phyloP scores from a whole-genome alignment of 2,888 invertebrate species.

The Megaustenia siamemsis region DNA sequence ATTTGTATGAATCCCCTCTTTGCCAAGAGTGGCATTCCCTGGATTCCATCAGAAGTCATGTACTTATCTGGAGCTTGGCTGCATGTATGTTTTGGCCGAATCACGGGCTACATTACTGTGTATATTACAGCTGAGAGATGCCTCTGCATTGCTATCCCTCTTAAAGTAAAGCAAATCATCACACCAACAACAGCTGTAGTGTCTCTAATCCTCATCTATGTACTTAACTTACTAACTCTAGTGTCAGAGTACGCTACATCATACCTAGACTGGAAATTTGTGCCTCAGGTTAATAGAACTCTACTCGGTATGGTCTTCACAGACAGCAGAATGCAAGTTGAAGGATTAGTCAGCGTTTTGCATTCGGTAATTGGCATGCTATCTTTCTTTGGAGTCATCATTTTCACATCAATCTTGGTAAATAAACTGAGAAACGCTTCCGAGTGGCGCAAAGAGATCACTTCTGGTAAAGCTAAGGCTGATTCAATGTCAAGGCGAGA shows the following conservation, averaged over 20 bases:
- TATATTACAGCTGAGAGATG: constrained; percentile 25
- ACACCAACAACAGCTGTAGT: neutral
- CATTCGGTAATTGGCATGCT: neutral
- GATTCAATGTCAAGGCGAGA: constrained; percentile 1
- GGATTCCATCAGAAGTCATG: constrained; percentile 24
- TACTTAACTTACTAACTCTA: neutral
- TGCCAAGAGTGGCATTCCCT: neutral
- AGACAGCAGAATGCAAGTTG: neutral
- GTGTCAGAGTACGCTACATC: constrained; percentile 15
- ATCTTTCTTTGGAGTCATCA: constrained; percentile 6
- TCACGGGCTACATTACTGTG: constrained; percentile 23
- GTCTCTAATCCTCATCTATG: neutral
- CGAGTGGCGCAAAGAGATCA: constrained; percentile 8
- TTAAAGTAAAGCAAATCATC: constrained; percentile 20
- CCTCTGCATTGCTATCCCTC: neutral
- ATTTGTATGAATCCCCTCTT: constrained; percentile 16
- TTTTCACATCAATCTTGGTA: neutral
- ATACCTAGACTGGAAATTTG: constrained; percentile 6
- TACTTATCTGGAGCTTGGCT: constrained; percentile 24
- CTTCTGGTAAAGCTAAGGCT: neutral
- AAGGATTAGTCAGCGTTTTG: neutral
- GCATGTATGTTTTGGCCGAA: constrained; percentile 17
- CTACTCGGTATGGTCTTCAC: neutral
- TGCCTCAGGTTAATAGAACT: neutral
- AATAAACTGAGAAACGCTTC: neutral